Evolutionary conservation across 2,888 invertebrate species (phyloP).

Genomic region (Ypsolopha sequella): DNA sequence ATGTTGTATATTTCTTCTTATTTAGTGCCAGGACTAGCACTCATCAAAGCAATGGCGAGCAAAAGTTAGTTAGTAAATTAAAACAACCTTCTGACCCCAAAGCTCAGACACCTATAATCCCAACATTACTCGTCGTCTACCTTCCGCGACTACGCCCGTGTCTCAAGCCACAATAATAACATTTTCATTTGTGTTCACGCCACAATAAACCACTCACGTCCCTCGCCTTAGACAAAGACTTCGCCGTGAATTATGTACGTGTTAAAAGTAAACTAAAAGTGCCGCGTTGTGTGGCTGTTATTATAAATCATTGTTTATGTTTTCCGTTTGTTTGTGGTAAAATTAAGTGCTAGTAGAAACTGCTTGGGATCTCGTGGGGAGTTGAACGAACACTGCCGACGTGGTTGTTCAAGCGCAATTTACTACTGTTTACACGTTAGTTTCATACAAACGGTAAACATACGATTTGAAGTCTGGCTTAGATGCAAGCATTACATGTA

Average conservation of each 20-base stretch:
- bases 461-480: neutral
- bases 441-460: conserved; percentile 5
- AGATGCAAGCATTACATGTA: no score
- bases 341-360: conserved; percentile 63
- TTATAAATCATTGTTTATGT: conserved; percentile 72
- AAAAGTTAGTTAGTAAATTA: no score
- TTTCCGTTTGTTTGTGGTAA: conserved; percentile 65
- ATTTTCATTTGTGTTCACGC: conserved; percentile 68
- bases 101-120: no score
- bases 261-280: conserved; percentile 72
- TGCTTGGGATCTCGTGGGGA: conserved; percentile 46
- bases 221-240: conserved; percentile 69
- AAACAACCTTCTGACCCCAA: no score
- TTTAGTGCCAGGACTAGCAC: no score
- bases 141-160: no score
- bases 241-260: conserved; percentile 68
- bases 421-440: conserved; percentile 13
- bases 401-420: conserved; percentile 23
- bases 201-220: conserved; percentile 70
- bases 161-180: conserved; percentile 39
- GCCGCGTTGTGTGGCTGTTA: conserved; percentile 65
- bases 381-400: conserved; percentile 21
- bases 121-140: no score
- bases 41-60: no score
- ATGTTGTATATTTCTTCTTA: no score